Evolutionary conservation across 2,113 vertebrate species (phyloP).

Genomic region (Pseudolaguvia tuberculata): DNA sequence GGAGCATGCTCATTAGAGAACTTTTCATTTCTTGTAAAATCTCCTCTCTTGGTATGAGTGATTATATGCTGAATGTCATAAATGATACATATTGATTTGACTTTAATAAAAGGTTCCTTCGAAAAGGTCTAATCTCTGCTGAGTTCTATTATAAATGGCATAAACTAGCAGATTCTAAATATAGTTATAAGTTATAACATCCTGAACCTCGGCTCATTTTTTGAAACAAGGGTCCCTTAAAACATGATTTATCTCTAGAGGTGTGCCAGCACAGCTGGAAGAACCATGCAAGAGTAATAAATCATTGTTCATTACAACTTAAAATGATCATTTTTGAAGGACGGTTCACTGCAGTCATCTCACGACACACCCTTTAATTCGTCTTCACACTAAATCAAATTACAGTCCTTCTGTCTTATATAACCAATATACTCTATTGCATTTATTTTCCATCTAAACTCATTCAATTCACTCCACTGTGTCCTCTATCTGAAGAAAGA

Average conservation of each 20-base stretch:
- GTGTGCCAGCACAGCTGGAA: not conserved
- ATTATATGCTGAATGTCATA: constrained; percentile 6
- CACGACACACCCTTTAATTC: not conserved
- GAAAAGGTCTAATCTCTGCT: not conserved
- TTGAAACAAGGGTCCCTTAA: not conserved
- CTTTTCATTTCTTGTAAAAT: not conserved
- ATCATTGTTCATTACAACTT: not conserved
- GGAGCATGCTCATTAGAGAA: not conserved
- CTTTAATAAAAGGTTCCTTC: not conserved
- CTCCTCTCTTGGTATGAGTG: not conserved
- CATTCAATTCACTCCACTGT: constrained; percentile 12
- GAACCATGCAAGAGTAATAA: not conserved
- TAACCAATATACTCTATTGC: constrained; percentile 3
- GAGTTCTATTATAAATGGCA: not conserved
- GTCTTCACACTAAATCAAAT: not conserved
- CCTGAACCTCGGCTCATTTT: constrained; percentile 1
- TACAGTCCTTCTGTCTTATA: not conserved
- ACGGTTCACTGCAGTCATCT: not conserved
- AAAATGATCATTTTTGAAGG: not conserved
- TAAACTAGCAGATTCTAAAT: not conserved
- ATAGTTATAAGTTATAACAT: not conserved
- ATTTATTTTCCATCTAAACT: constrained; percentile 22
- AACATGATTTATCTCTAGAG: not conserved
- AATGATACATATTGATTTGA: constrained; percentile 2
- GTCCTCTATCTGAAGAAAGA: constrained; percentile 9